Conservation (phyloP, 2,888 invertebrate genomes). For the Drosophila longiperda region DNA sequence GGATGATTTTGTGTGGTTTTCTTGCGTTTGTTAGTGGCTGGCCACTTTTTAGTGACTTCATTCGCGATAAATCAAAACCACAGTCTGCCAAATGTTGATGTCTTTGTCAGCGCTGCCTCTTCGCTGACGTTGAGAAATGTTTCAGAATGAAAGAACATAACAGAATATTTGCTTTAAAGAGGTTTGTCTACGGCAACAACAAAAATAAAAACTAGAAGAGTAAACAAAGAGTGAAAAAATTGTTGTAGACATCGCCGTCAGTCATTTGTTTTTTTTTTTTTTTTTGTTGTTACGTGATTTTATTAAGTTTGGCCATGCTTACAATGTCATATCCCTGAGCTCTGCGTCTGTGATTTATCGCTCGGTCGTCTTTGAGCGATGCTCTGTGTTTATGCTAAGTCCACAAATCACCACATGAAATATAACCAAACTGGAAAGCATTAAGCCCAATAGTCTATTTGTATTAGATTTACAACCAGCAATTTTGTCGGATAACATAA, state of each 20-base stretch:
- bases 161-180: constrained; percentile 55
- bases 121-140: constrained; percentile 69
- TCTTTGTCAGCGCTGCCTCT: constrained; percentile 18
- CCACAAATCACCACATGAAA: constrained; percentile 74
- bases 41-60: constrained; percentile 22
- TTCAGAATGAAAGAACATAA: constrained; percentile 21
- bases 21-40: constrained; percentile 7
- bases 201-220: not conserved
- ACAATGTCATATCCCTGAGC: constrained; percentile 54
- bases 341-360: constrained; percentile 64
- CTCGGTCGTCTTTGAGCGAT: constrained; percentile 49
- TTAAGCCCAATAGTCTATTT: constrained; percentile 49
- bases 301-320: constrained; percentile 66
- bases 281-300: constrained; percentile 53
- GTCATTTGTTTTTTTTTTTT: constrained; percentile 50
- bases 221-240: not conserved
- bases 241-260: constrained; percentile 18
- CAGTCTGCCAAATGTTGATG: constrained; percentile 34
- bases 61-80: constrained; percentile 68
- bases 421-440: constrained; percentile 59
- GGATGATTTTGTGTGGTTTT: constrained; percentile 66
- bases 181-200: not conserved
- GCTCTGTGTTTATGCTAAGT: constrained; percentile 62
- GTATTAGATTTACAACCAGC: constrained; percentile 45
- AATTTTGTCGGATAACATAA: constrained; percentile 24